Evolutionary conservation across 2,888 invertebrate species (phyloP).

Genomic region (Drosophila mayaguana): DNA sequence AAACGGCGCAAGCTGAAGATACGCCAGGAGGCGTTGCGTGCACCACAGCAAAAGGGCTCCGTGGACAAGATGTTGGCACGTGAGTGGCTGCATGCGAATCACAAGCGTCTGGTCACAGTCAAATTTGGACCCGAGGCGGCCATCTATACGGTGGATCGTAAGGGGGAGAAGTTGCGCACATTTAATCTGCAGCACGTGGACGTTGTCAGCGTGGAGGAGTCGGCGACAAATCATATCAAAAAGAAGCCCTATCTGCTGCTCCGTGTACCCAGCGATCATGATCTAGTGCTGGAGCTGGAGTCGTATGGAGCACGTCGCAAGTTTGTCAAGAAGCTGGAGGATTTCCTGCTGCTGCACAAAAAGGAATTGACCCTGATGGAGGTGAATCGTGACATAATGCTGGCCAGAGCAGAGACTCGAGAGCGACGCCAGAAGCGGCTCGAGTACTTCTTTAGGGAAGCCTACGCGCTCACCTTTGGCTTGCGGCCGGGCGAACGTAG

Average conservation of each 20-base stretch:
- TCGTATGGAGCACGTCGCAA: conserved; percentile 92
- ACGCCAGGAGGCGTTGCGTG: conserved; percentile 87
- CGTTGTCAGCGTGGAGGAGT: conserved; percentile 93
- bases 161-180: conserved; percentile 95
- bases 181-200: conserved; percentile 92
- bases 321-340: conserved; percentile 94
- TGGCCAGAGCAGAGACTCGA: conserved; percentile 96
- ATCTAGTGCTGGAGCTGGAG: conserved; percentile 96
- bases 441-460: conserved; percentile 98
- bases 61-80: conserved; percentile 97
- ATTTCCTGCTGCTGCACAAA: conserved; percentile 93
- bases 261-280: conserved; percentile 94
- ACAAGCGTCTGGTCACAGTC: conserved; percentile 94
- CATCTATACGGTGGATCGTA: conserved; percentile 94
- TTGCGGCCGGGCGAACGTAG: conserved; percentile 93
- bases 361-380: conserved; percentile 91
- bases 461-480: conserved; percentile 96
- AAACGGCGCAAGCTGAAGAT: conserved; percentile 92
- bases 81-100: conserved; percentile 97
- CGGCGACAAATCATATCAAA: conserved; percentile 90
- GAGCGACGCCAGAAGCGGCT: conserved; percentile 96
- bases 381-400: conserved; percentile 92
- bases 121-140: conserved; percentile 95
- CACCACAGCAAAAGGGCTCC: conserved; percentile 87
- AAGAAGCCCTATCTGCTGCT: conserved; percentile 93